Conservation (phyloP, 2,113 vertebrate genomes). For the Seriola rivoliana region DNA sequence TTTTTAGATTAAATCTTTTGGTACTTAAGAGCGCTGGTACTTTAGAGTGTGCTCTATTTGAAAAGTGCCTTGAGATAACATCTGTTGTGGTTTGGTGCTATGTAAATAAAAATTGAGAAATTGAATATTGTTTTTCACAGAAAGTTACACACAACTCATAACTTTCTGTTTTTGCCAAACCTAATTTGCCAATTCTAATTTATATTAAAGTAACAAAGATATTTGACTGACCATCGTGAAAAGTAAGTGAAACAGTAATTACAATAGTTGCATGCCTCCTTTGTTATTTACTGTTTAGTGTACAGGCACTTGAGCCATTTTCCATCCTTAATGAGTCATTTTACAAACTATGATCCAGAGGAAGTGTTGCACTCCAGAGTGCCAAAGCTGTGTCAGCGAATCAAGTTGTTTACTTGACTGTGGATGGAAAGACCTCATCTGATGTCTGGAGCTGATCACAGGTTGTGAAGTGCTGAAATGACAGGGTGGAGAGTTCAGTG, state of each 20-base stretch:
- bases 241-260: neutral
- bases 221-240: neutral
- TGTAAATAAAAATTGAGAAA: too few relatives aligned
- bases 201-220: too few relatives aligned
- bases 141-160: too few relatives aligned
- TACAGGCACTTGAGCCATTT: neutral
- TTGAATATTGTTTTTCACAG: too few relatives aligned
- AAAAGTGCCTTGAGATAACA: too few relatives aligned
- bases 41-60: too few relatives aligned
- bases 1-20: neutral
- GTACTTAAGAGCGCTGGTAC: too few relatives aligned
- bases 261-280: neutral
- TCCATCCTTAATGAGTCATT: conserved; percentile 30
- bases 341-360: conserved; percentile 1
- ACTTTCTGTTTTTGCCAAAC: too few relatives aligned
- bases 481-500: conserved; percentile 61
- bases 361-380: neutral
- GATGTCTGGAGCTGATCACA: conserved; percentile 64
- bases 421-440: conserved; percentile 59
- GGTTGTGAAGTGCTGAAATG: conserved; percentile 70
- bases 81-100: too few relatives aligned
- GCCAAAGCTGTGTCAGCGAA: conserved; percentile 21
- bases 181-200: too few relatives aligned
- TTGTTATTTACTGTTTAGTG: neutral
- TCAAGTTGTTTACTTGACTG: conserved; percentile 59